Conservation (phyloP, 2,888 invertebrate genomes). For the Dermolepida albohirtum region DNA sequence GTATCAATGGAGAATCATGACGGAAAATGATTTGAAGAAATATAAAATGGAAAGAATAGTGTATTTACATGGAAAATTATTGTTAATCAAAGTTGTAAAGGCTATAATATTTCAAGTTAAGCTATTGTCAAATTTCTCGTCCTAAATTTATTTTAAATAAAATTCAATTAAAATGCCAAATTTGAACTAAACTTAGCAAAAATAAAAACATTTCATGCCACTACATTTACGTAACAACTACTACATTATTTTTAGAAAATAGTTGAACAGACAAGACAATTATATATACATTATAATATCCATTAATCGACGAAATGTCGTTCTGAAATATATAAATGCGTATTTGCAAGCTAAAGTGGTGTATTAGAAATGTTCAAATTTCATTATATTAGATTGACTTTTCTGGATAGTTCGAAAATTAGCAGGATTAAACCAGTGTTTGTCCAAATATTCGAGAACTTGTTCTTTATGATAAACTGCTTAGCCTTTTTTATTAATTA, state of each 20-base stretch:
- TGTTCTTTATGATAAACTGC: too few relatives aligned
- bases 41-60: background rate
- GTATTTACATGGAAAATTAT: too few relatives aligned
- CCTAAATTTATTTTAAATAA: background rate
- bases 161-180: constrained; percentile 12
- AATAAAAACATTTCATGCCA: constrained; percentile 31
- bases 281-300: background rate
- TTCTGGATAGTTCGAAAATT: too few relatives aligned
- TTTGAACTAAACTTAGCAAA: constrained; percentile 15
- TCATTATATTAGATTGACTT: too few relatives aligned
- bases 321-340: too few relatives aligned
- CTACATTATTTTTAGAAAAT: constrained; percentile 40
- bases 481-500: too few relatives aligned
- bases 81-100: too few relatives aligned
- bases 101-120: too few relatives aligned
- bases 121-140: background rate
- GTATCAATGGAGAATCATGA: background rate
- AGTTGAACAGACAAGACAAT: constrained; percentile 14
- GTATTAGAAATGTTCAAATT: too few relatives aligned
- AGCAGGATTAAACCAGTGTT: too few relatives aligned
- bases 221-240: constrained; percentile 54
- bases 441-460: too few relatives aligned
- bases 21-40: constrained; percentile 5
- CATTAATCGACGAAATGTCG: background rate
- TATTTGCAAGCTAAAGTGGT: too few relatives aligned